A percentile compares a stretch with the other conserved stretches of the same genome.
phyloP scores from a whole-genome alignment of 2,888 invertebrate genomes.

The Podotricha telesiphe region DNA sequence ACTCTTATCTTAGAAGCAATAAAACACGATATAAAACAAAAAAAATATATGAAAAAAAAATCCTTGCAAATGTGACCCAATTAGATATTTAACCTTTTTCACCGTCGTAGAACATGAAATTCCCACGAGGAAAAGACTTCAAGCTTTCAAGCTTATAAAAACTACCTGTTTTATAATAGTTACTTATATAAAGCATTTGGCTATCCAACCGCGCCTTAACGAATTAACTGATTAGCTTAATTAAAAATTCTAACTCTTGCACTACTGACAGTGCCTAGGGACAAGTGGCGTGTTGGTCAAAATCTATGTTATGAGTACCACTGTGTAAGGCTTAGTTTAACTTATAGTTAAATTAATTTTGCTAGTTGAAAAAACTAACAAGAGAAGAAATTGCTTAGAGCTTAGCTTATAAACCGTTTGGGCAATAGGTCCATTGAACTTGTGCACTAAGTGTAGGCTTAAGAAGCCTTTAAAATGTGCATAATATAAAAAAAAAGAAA shows the following conservation, averaged over 20 bases:
- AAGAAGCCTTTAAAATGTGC: no score
- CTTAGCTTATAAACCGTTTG: no score
- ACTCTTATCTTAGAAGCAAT: neutral
- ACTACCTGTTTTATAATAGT: constrained; percentile 43
- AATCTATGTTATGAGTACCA: constrained; percentile 63
- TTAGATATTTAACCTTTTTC: constrained; percentile 38
- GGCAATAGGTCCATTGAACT: no score
- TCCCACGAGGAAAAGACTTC: constrained; percentile 41
- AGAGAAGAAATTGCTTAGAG: no score
- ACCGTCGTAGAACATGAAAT: constrained; percentile 29
- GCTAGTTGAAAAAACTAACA: neutral
- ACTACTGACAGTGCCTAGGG: constrained; percentile 63
- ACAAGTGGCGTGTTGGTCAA: constrained; percentile 64
- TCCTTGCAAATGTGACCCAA: constrained; percentile 44
- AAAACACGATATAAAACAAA: neutral
- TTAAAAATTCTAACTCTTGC: constrained; percentile 81
- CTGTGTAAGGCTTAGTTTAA: constrained; percentile 42
- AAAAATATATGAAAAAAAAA: constrained; percentile 35
- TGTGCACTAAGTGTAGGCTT: no score
- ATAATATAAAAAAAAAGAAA: no score
- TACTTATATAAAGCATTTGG: constrained; percentile 43
- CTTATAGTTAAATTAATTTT: neutral
- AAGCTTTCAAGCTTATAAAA: constrained; percentile 37
- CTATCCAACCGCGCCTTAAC: constrained; percentile 63
- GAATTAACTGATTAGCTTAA: constrained; percentile 82